phyloP scores from a whole-genome alignment of 2,797 vertebrate species.

The Spinibarbus caldwelli region DNA sequence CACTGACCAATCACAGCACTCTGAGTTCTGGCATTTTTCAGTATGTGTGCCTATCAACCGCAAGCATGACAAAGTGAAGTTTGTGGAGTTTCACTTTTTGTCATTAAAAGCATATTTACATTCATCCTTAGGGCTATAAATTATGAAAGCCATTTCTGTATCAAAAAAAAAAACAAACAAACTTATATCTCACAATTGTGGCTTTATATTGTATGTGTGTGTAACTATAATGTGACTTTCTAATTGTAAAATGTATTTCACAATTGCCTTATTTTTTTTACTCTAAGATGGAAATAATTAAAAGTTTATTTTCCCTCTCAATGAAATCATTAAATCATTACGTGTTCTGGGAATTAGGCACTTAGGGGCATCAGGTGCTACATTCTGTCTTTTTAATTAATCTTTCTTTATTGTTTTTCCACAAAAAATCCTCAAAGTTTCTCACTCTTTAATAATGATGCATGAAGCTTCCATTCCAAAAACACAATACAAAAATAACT shows the following conservation, averaged over 20 bases:
- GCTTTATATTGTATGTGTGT: neutral
- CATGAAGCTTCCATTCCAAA: slow-evolving; percentile 14
- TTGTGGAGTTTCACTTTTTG: neutral
- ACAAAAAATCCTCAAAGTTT: neutral
- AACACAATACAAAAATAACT: slow-evolving; percentile 52
- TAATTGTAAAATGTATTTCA: neutral
- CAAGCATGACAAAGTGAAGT: neutral
- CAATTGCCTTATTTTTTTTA: neutral
- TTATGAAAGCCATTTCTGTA: neutral
- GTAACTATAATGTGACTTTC: neutral
- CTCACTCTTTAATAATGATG: neutral
- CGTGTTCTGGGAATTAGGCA: neutral
- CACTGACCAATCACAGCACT: neutral
- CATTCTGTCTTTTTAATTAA: neutral
- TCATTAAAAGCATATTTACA: slow-evolving; percentile 10
- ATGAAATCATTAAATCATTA: neutral
- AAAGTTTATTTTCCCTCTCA: neutral
- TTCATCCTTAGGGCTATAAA: neutral
- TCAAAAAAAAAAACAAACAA: neutral
- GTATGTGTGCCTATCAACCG: neutral
- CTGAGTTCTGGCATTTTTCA: neutral
- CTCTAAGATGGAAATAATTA: neutral
- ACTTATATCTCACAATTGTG: neutral
- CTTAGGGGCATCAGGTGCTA: neutral
- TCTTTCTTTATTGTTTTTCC: neutral